These are phyloP conservation scores for Drosophila jambulina DNA, from an alignment of 1,140 invertebrate species.

Conservation along the genomic window DNA sequence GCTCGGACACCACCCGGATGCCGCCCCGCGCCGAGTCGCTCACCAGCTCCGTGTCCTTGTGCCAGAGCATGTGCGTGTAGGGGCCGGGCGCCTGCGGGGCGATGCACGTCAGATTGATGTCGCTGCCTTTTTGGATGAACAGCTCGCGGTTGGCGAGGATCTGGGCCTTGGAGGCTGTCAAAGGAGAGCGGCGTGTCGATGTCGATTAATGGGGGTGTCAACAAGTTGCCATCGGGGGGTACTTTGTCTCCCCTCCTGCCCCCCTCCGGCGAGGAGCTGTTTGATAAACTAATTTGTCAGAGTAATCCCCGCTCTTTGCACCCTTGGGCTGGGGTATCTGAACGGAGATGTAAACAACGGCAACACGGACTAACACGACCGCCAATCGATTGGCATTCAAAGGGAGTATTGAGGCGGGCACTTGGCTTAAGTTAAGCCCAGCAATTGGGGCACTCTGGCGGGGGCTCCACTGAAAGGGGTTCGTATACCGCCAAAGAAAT, in stretches of 20 bases:
- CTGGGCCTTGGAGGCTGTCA: conserved; percentile 94
- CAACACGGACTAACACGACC: conserved; percentile 36
- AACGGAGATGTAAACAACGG: conserved; percentile 45
- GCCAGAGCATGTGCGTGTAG: conserved; percentile 97
- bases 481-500: neutral
- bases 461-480: neutral
- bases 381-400: conserved; percentile 42
- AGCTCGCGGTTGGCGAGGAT: conserved; percentile 93
- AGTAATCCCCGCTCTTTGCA: conserved; percentile 40
- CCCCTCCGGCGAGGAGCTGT: neutral
- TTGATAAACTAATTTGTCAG: conserved; percentile 56
- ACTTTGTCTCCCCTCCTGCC: neutral
- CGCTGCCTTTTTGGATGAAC: conserved; percentile 94
- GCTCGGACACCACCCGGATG: conserved; percentile 94
- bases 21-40: conserved; percentile 94
- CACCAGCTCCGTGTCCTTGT: conserved; percentile 93
- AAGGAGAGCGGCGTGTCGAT: conserved; percentile 31
- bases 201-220: conserved; percentile 47
- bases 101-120: conserved; percentile 95
- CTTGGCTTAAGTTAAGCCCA: conserved; percentile 10
- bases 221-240: conserved; percentile 9
- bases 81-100: conserved; percentile 94
- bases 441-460: neutral
- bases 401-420: conserved; percentile 4
- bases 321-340: conserved; percentile 18